A percentile compares a stretch with the other conserved stretches of the same genome.
Conservation (phyloP, 2,113 vertebrate genomes). For the Phodopus roborovskii region DNA sequence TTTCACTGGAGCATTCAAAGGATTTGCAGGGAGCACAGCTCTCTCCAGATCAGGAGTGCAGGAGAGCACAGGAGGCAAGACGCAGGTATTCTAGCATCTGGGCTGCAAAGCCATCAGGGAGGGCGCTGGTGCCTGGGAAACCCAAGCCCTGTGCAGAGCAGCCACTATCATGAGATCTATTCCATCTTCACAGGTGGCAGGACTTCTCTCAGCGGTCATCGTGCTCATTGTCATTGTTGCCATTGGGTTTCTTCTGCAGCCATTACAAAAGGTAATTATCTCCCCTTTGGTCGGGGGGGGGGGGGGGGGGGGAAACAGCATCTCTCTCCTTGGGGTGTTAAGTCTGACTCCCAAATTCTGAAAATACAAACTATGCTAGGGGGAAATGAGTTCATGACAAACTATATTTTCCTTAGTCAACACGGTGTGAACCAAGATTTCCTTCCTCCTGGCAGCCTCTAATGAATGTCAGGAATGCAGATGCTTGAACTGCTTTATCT, state of each 20-base stretch:
- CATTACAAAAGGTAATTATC: conserved; percentile 92
- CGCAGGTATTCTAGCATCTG: conserved; percentile 89
- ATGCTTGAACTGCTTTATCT: conserved; percentile 54
- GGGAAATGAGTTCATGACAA: conserved; percentile 10
- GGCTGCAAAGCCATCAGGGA: neutral
- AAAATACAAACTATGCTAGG: neutral
- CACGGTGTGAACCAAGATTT: neutral
- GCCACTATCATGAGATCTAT: neutral
- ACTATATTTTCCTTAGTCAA: neutral
- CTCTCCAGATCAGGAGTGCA: conserved; percentile 96
- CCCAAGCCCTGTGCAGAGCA: neutral
- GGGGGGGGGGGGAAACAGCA: no score
- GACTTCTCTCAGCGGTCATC: conserved; percentile 92
- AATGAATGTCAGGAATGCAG: conserved; percentile 75
- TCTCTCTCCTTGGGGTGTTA: conserved; percentile 23
- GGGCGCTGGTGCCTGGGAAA: neutral
- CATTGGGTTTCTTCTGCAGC: conserved; percentile 92
- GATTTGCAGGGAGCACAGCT: conserved; percentile 94
- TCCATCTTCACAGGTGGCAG: conserved; percentile 89
- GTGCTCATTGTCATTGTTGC: conserved; percentile 93
- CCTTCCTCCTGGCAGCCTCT: conserved; percentile 39
- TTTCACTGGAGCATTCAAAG: conserved; percentile 92
- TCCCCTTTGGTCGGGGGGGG: neutral
- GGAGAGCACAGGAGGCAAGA: conserved; percentile 98
- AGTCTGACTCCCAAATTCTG: conserved; percentile 8